Base-by-base conservation (phyloP, 2,113 vertebrate species). In the Epinephelus cyanopodus region DNA sequence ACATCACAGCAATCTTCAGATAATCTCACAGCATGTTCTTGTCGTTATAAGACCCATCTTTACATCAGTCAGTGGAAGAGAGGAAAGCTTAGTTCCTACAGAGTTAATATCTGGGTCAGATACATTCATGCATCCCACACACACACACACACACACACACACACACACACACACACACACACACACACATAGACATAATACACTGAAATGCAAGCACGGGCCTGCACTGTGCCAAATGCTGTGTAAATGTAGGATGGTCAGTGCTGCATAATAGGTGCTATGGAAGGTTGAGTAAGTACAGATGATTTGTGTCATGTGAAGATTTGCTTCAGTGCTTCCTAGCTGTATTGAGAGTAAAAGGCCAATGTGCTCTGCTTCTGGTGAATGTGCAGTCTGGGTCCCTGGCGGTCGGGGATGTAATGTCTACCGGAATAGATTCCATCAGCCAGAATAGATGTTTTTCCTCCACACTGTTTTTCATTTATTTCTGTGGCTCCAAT, bases 61-160 rank as follows among this genome's bases (percentile, higher is more conserved):
- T 86, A 78, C 82, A 87, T 83, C 70, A n/a, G 69, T 64, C 53
- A 18, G 86, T 11, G 63, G 18, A 79, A 42, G 6, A 50, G 39
- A 13, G 72, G n/a, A 78, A 69, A 53, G 67, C 86, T 82, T 89
- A 82, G 76, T 83, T 81, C n/a, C 62, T 73, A 72, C 89, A 77
- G 15, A 79, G 77, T 82, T 69, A 57, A 82, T 77, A 91, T 90
- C 73, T 92, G 89, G 90, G 89, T 92, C 89, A 89, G 74, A 87
- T 81, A 84, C 37, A 77, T 86, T 86, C 54, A 80, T 78, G 27
- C 74, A 71, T 65, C 48, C 76, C 58, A 18, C 33, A 8, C 33
- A 37, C 33, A 63, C 69, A 12, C 58, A 19, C 48, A 68, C 33
- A 8, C 33, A 37, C 33, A 63, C 69, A 12, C 58, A 19, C 48